phyloP scores from a whole-genome alignment of 2,797 vertebrate genomes.

The Pangasius krempfi region DNA sequence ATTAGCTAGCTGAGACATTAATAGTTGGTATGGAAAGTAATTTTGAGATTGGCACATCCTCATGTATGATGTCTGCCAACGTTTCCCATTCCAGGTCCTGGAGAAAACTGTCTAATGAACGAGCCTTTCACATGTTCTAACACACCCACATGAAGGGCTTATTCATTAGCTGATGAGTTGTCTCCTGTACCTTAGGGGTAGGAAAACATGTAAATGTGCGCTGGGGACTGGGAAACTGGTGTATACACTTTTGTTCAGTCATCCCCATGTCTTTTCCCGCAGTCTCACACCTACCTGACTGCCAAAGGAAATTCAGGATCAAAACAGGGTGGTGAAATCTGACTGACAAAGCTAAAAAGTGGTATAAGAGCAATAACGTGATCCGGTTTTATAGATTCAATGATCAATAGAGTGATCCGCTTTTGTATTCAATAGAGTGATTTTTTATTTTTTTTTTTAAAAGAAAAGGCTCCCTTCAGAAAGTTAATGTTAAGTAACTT shows the following conservation, averaged over 20 bases:
- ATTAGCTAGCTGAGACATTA: not conserved
- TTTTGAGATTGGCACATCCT: constrained; percentile 14
- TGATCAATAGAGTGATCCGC: not conserved
- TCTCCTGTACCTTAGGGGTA: not conserved
- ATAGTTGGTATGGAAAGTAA: constrained; percentile 3
- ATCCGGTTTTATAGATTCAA: not conserved
- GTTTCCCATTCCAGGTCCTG: constrained; percentile 20
- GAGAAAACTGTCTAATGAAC: not conserved
- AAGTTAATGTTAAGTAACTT: no score
- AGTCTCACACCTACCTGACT: not conserved
- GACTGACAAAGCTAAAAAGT: not conserved
- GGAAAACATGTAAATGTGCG: not conserved
- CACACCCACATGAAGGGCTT: not conserved
- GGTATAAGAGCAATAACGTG: not conserved
- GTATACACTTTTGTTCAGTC: not conserved
- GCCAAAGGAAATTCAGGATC: not conserved
- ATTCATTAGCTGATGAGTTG: constrained; percentile 18
- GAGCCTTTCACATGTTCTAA: constrained; percentile 13
- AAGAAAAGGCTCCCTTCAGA: not conserved
- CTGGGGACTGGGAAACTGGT: not conserved
- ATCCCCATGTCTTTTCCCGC: not conserved
- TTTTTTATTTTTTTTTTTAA: not conserved
- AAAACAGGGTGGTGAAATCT: not conserved
- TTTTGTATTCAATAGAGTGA: no score
- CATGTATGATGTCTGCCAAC: constrained; percentile 2